Conservation (phyloP, 2,113 vertebrate genomes). For the Axis porcinus region DNA sequence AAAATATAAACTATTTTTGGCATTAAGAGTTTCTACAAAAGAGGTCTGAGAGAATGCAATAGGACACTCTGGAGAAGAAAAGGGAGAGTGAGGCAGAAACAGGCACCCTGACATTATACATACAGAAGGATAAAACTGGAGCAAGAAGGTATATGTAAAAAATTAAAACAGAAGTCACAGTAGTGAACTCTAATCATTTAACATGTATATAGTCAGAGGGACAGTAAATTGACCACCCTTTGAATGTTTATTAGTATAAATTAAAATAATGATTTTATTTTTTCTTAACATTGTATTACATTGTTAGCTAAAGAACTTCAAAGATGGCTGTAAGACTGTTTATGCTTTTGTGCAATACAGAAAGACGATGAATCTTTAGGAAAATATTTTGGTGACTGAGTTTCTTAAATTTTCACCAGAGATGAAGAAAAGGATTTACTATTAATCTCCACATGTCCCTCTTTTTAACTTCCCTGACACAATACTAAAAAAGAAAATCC, state of each 20-base stretch:
- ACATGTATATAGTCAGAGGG: too few relatives aligned
- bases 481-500: neutral
- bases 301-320: neutral
- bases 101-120: neutral
- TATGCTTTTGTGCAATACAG: neutral
- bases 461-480: neutral
- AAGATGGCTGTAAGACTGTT: neutral
- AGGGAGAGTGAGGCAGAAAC: neutral
- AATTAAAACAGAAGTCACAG: neutral
- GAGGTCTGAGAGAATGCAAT: neutral
- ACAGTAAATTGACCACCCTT: neutral
- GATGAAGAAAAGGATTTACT: neutral
- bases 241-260: neutral
- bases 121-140: neutral
- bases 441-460: neutral
- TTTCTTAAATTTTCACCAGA: constrained; percentile 5
- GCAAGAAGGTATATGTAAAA: neutral
- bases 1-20: neutral
- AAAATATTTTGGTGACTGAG: neutral
- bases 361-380: neutral
- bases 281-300: neutral
- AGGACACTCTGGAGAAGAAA: neutral
- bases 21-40: neutral
- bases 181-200: neutral
- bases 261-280: neutral